Base-by-base conservation (phyloP, 2,888 invertebrate species). In the Hydroisotoma schaefferi region DNA sequence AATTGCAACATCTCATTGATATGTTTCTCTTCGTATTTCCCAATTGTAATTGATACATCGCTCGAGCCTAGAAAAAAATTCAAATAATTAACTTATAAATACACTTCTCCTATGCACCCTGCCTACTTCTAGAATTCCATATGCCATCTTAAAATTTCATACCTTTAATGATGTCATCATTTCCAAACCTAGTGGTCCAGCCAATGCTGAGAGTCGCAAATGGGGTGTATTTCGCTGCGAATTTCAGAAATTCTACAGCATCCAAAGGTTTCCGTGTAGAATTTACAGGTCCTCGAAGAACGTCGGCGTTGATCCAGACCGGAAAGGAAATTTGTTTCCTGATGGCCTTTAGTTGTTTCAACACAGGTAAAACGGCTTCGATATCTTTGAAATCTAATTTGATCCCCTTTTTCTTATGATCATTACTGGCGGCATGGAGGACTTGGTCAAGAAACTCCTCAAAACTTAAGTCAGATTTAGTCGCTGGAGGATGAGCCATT, bases 271-370 rank as follows among this genome's bases (percentile, higher is more conserved):
- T 76, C 74, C 2, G 71, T 1, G 79, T 80, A 8, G 81, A 76
- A 58, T 85, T 81, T 0, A 86, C 82, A 0, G 92, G 92, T 0
- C 93, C 93, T 0, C 79, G 75, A 4, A 90, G 77, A 67, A 94
- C 88, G 76, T 94, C 94, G 0, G 93, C 92, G 76, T 94, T 94
- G 59, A 94, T 76, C 89, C 90, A 91, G 2, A 94, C 75, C 0
- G 91, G 91, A 73, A 85, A 85, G 0, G 77, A 79, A 70, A 85
- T 78, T 8, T 55, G 38, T 22, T 55, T 46, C n/a, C 55, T 15
- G n/a, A 40, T 49, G 4, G 44, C 40, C 10, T 58, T 51, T 20
- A 72, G 33, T 43, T 75, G 72, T 61, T 75, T 71, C 2, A 80
- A 71, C n/a, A 76, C 76, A 2, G 76, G 74, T 61, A 77, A 76